Evolutionary conservation across 2,113 vertebrate genomes (phyloP).

Genomic region (Callospermophilus lateralis): DNA sequence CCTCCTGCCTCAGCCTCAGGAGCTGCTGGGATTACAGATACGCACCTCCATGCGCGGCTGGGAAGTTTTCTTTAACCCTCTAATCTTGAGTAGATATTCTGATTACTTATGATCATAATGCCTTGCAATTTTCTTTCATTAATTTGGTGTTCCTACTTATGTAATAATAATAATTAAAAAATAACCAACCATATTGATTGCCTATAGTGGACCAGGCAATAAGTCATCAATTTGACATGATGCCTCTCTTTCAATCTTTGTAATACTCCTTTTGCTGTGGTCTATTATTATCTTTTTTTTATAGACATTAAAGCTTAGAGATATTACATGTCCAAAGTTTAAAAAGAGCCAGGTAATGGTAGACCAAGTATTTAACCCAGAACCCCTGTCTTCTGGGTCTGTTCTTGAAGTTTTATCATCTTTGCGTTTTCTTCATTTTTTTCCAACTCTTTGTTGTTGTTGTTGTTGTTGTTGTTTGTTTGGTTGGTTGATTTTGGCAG

Average conservation of each 20-base stretch:
- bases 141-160: background rate
- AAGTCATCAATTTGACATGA: background rate
- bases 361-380: background rate
- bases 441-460: background rate
- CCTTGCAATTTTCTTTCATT: background rate
- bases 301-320: background rate
- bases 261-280: background rate
- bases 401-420: background rate
- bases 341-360: background rate
- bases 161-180: background rate
- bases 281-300: background rate
- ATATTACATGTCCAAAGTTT: background rate
- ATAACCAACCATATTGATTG: background rate
- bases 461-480: background rate
- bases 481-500: too few relatives aligned
- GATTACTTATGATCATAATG: background rate
- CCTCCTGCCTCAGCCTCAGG: too few relatives aligned
- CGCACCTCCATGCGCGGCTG: background rate
- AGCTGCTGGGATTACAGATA: too few relatives aligned
- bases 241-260: background rate
- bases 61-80: background rate
- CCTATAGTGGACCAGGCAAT: background rate
- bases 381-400: background rate
- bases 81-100: background rate
- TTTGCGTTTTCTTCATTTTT: background rate